Evolutionary conservation across 2,797 vertebrate species (phyloP), one percentile per base, ranked within the genome.

Genomic region (Microctenopoma stevenorrisi): DNA sequence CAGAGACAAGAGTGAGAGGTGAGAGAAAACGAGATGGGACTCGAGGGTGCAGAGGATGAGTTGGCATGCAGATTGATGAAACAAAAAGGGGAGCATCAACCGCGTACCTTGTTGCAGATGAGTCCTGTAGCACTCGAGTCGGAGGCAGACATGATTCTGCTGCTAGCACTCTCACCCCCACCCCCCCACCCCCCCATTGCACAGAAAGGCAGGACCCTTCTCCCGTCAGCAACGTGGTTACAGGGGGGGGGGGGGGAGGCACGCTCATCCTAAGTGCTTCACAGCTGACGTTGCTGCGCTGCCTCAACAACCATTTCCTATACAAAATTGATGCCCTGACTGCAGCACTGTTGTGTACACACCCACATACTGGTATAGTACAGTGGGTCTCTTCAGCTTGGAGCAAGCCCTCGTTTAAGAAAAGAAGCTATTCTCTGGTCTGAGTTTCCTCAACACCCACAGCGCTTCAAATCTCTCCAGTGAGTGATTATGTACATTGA

Each of bases 61-160:
- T 70, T 53, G 62, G 76, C 85, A 88, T 89, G 87, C 88, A 78
- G 74, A 67, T 59, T 59, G 75, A 76, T 74, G 56, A 51, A 81
- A 83, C 79, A 56, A 71, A 77, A 72, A 51, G 65, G 48, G 44
- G 60, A 68, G 72, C 67, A 76, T 83, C 85, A 74, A 48, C 85
- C 78, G 84, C 84, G 22, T 92, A 92, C 92, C 92, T 93, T 92
- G 82, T 94, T 94, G 84, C 89, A 86, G 86, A 94, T 94, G 82
- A 94, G 92, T 90, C 93, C 91, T 79, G 92, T 92, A 64, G 92
- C 93, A 64, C 93, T 95, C 43, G 92, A 94, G 86, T 94, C 93
- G 72, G 94, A 94, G 86, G 91, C 91, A 84, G 93, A 93, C 92
- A 94, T 94, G 89, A 88, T 87, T 86, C 69, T 83, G 83, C 84